Evolutionary conservation across 2,113 vertebrate species (phyloP), one percentile per base, ranked within the genome.

Genomic region (Taxidea taxus): DNA sequence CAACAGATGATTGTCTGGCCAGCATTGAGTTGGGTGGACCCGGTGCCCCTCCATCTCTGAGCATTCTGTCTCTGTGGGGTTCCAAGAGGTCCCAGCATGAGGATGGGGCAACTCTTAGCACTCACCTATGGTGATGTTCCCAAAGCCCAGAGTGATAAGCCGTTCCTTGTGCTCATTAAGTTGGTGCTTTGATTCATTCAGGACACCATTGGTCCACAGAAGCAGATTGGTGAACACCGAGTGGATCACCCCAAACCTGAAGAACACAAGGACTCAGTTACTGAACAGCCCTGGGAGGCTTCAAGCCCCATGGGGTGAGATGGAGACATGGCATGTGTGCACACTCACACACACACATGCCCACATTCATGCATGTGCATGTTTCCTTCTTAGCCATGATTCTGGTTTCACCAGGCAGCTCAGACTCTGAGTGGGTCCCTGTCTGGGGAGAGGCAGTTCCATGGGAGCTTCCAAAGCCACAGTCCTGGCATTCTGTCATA

Each of bases 171-270:
- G 99, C 92, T 99, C 99, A 34, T 99, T 99, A 87, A 99, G 97
- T 51, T 99, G 99, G 97, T 99, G 99, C 95, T 99, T 99, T 2
- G 99, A 99, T 96, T 99, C 99, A 1, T 99, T 99, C 98, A 99
- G 98, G 91, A 99, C 99, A 0, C 99, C 99, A 39, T 99, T 99
- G 98, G 99, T 99, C 99, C 99, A 99, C 93, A 99, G 98, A 23
- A 99, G 99, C 60, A 99, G 98, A 98, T 99, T 99, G 83, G 99
- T 99, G 97, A 99, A 99, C 93, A 99, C 99, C 0, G 99, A 99
- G 80, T 99, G 99, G 97, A 99, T 99, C 91, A 99, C 99, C 16
- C 99, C 99, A 91, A 99, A 99, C 96, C 99, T 99, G 98, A 25
- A 92, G 98, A 93, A 97, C 60, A 98, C 92, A 81, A 15, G 5